A percentile compares a stretch with the other conserved stretches of the same genome.
These are phyloP conservation scores for Ricordea florida DNA, from an alignment of 92 coral and sea anemone species.

Conservation along the genomic window DNA sequence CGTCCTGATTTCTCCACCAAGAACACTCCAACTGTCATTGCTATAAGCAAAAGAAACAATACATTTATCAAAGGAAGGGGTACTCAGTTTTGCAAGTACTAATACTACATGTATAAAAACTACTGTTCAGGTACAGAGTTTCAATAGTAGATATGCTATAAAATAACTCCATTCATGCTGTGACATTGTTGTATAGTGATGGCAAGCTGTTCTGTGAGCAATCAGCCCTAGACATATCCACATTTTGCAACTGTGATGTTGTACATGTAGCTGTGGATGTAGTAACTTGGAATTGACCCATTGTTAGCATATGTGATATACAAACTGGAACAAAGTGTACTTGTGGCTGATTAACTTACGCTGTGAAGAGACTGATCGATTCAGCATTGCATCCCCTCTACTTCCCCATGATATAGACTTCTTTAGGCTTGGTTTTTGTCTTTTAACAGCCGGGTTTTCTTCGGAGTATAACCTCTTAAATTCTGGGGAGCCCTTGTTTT, in stretches of 20 bases:
- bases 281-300: not conserved
- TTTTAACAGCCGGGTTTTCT: constrained; percentile 14
- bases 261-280: not conserved
- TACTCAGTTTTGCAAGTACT: not conserved
- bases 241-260: no score
- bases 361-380: constrained; percentile 31
- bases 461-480: constrained; percentile 50
- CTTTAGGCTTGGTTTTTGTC: constrained; percentile 24
- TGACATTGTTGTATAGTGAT: no score
- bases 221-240: no score
- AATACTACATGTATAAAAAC: not conserved
- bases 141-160: no score
- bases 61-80: not conserved
- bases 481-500: constrained; percentile 27
- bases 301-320: not conserved
- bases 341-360: constrained; percentile 3
- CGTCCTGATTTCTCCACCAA: constrained; percentile 94
- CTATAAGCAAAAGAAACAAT: constrained; percentile 29
- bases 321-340: not conserved
- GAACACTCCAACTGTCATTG: constrained; percentile 92
- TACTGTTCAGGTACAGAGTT: not conserved
- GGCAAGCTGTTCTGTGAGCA: no score
- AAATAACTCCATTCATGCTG: no score
- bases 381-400: not conserved
- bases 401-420: constrained; percentile 39